Base-by-base conservation (phyloP, 2,113 vertebrate species). In the Myiagra hebetior region DNA sequence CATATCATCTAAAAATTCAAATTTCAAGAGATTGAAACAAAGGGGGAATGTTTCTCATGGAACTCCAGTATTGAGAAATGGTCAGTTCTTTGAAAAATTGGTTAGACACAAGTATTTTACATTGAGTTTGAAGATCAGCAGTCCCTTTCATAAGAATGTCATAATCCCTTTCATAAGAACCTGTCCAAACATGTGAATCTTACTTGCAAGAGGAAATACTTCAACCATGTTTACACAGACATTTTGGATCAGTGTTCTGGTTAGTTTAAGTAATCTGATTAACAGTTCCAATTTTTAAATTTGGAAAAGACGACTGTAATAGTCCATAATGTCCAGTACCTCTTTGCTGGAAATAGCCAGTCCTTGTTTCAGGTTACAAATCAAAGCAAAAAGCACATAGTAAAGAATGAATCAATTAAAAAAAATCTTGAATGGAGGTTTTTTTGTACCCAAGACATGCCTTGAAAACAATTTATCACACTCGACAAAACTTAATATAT, bases 401-500 rank as follows among this genome's bases (percentile, higher is more conserved):
- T 20, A 60, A 84, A 72, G 30, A 64, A 57, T 21, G 1, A 62
- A 16, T 9, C 2, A 18, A 42, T 37, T 20, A 27, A 49, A 49
- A 7, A 4, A n/a, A 49, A 50, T 4, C 5, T 8, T 33, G 30
- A 89, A 62, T 23, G 2, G 9, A 74, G 4, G 1, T 0, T 4
- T 42, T 62, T 86, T 85, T 30, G 10, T 55, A 73, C 13, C 3
- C 13, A 52, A 59, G 85, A 33, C 5, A 6, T 72, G 18, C 22
- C 13, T 74, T 70, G 52, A 62, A 79, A 87, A 60, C 9, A 53
- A 10, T 72, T 91, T 76, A 37, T 44, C 57, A 76, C 30, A 46
- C 10, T 83, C 17, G 20, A 70, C 30, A 87, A 82, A 85, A 37
- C 14, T 49, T 64, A 31, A 33, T 69, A 5, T 47, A 78, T 88